A percentile compares a stretch with the other conserved stretches of the same genome.
Conservation (phyloP, 2,797 vertebrate species). For the Zenarchopterus dispar region DNA sequence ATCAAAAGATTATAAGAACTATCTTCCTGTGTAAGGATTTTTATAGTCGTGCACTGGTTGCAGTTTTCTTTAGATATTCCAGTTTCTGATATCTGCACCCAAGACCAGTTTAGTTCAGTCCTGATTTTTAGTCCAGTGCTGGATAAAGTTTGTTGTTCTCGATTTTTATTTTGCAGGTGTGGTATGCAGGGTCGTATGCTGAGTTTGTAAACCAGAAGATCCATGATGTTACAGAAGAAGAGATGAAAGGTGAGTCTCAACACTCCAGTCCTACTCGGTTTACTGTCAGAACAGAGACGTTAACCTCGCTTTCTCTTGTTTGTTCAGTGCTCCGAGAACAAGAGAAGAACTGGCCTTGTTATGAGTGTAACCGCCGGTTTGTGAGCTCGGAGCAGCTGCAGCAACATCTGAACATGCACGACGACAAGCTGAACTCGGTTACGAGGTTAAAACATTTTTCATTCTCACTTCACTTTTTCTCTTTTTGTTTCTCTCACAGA, state of each 20-base stretch:
- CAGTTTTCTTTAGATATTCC: no score
- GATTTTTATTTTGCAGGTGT: constrained; percentile 75
- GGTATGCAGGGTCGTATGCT: constrained; percentile 97
- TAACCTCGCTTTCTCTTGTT: not conserved
- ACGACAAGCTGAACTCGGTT: constrained; percentile 93
- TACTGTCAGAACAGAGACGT: not conserved
- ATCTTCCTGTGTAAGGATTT: no score
- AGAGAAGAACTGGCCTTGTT: constrained; percentile 99
- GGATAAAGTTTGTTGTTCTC: no score
- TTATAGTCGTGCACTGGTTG: no score
- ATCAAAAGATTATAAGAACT: no score
- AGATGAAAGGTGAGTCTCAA: constrained; percentile 89
- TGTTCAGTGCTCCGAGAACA: constrained; percentile 91
- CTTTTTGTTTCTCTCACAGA: not conserved
- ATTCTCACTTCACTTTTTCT: no score
- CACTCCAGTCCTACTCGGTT: not conserved
- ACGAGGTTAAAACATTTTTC: constrained; percentile 81
- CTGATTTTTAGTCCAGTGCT: no score
- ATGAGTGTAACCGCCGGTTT: constrained; percentile 95
- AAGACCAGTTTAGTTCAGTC: no score
- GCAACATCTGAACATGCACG: constrained; percentile 97
- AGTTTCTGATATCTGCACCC: no score
- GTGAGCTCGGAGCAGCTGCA: constrained; percentile 97
- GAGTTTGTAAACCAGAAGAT: constrained; percentile 97
- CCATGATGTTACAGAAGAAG: constrained; percentile 96